Conservation (phyloP, 2,797 vertebrate species). For the Octomys mimax region DNA sequence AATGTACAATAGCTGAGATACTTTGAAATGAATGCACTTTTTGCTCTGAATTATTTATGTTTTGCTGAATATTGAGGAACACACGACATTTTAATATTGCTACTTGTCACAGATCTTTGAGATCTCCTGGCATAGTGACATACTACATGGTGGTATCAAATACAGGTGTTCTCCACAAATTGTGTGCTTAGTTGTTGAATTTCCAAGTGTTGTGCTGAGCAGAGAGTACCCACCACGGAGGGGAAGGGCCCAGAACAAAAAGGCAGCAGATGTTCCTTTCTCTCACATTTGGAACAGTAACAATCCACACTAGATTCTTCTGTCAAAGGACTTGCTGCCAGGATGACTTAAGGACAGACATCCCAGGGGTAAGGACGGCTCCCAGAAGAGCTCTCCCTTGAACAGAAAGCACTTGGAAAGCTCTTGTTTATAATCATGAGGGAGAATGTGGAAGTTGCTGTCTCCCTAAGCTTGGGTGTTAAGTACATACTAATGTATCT, state of each 20-base stretch:
- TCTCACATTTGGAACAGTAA: neutral
- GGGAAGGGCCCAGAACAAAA: neutral
- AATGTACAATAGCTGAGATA: neutral
- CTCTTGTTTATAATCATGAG: neutral
- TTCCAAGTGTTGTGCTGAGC: neutral
- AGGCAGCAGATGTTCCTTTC: neutral
- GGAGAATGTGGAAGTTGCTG: neutral
- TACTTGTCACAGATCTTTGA: neutral
- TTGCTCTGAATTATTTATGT: neutral
- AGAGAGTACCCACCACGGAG: neutral
- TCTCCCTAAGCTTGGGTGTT: neutral
- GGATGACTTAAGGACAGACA: neutral
- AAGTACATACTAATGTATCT: neutral
- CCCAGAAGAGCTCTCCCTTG: neutral
- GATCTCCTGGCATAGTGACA: neutral
- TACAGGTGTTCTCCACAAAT: neutral
- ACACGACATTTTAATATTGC: neutral
- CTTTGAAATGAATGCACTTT: constrained; percentile 7
- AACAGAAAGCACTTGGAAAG: neutral
- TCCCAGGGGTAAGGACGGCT: neutral
- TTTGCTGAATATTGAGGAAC: constrained; percentile 29
- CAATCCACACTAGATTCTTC: neutral
- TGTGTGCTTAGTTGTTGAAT: neutral
- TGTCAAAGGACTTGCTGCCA: neutral
- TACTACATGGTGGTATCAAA: neutral